Evolutionary conservation across 1,140 invertebrate species (phyloP), one percentile per base, ranked within the genome.

Genomic region (Matsumurasca onukii): DNA sequence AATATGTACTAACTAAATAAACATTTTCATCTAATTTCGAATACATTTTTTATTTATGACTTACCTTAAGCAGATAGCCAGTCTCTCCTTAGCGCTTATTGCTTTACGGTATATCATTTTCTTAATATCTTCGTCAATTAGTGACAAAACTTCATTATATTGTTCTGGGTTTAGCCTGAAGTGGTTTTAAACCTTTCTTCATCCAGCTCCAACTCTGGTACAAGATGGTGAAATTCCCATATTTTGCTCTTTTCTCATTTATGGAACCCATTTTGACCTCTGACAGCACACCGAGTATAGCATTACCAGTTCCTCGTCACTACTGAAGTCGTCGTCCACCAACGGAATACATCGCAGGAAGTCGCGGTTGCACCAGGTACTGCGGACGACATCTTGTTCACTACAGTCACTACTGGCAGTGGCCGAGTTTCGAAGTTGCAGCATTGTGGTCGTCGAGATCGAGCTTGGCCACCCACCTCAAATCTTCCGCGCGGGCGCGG

Each of bases 31-130:
- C n/a, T n/a, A n/a, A n/a, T n/a, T n/a, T n/a, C n/a, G n/a, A n/a
- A n/a, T n/a, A n/a, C n/a, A n/a, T n/a, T n/a, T n/a, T n/a, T n/a
- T n/a, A n/a, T n/a, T n/a, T n/a, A 9, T 39, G 5, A 39, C 49
- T 52, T 52, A 52, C 49, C 20, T 52, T 20, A 52, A 52, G 22
- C 49, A 52, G 3, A 52, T 20, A 20, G 49, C 49, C 5, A 52
- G 49, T 5, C 5, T 52, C 49, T 52, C 49, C 3, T 12, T 20
- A 3, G n/a, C n/a, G 22, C 12, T 15, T 5, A 52, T 52, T 3
- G 49, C 49, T 52, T n/a, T 22, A 5, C 49, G 49, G 49, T 20
- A 52, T 52, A 22, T 52, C 12, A 3, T 52, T 52, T 52, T 52
- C 20, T 3, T 12, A 22, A 52, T 52, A 22, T 52, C 49, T 17